These are phyloP conservation scores for Pteronura brasiliensis DNA, from an alignment of 2,113 vertebrate genomes.

Conservation along the genomic window DNA sequence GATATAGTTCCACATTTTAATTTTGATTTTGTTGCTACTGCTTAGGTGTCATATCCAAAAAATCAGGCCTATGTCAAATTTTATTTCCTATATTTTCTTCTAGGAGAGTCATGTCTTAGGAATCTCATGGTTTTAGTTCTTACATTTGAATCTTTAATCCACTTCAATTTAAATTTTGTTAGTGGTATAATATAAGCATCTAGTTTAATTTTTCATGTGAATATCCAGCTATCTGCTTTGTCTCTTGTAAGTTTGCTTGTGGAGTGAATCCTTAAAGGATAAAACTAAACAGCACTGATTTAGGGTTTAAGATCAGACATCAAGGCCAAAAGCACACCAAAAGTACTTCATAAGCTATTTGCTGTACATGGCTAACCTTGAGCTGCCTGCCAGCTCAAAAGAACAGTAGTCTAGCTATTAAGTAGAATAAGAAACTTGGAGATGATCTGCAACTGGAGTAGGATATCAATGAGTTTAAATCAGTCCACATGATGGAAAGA, in stretches of 20 bases:
- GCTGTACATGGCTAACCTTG: constrained; percentile 3
- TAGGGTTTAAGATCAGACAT: constrained; percentile 59
- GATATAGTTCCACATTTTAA: not conserved
- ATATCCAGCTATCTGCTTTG: not conserved
- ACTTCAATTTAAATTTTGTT: not conserved
- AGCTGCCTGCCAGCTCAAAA: not conserved
- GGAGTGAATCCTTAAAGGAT: constrained; percentile 25
- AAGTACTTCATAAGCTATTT: constrained; percentile 26
- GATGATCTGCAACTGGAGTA: not conserved
- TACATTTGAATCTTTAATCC: not conserved
- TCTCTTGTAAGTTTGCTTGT: constrained; percentile 9
- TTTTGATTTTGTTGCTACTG: not conserved
- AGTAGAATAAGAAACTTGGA: constrained; percentile 37
- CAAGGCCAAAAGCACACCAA: constrained; percentile 11
- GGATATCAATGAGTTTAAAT: not conserved
- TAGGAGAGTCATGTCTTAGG: not conserved
- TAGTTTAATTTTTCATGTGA: not conserved
- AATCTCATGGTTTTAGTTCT: not conserved
- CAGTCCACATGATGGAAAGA: not conserved
- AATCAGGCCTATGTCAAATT: not conserved
- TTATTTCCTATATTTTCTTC: not conserved
- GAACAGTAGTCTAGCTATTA: not conserved
- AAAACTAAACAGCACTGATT: constrained; percentile 39
- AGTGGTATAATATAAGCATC: not conserved
- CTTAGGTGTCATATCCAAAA: not conserved